phyloP scores from a whole-genome alignment of 35 echinoderm and acorn worm species.

The Acanthaster planci region DNA sequence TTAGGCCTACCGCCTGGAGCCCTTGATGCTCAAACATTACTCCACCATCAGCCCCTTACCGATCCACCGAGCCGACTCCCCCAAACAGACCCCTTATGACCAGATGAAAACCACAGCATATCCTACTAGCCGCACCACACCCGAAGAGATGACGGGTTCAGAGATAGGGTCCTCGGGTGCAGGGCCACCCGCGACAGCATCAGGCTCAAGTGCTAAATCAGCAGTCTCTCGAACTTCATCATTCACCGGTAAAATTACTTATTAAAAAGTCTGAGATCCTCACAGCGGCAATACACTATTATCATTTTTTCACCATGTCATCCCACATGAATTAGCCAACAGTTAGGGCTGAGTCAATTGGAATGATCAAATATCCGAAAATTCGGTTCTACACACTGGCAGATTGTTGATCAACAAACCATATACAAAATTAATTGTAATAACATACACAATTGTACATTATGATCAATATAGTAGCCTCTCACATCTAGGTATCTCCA shows the following conservation, averaged over 20 bases:
- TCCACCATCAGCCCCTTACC: conserved; percentile 64
- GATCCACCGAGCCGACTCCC: conserved; percentile 56
- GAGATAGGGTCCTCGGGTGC: not conserved
- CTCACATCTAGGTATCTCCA: too few relatives aligned
- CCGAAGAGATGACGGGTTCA: conserved; percentile 67
- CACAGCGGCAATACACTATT: too few relatives aligned
- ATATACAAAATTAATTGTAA: too few relatives aligned
- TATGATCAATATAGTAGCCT: too few relatives aligned
- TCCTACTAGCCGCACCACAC: conserved; percentile 38
- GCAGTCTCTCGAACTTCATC: not conserved
- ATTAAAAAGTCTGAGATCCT: too few relatives aligned
- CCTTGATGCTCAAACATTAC: conserved; percentile 94
- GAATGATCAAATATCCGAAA: too few relatives aligned
- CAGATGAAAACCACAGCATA: conserved; percentile 60
- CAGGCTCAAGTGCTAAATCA: conserved; percentile 23
- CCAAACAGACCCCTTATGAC: conserved; percentile 61
- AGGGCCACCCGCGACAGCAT: conserved; percentile 19
- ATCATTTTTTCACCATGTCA: too few relatives aligned
- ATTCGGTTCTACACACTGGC: too few relatives aligned
- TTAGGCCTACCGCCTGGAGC: conserved; percentile 94
- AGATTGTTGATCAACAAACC: too few relatives aligned
- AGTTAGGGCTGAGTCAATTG: too few relatives aligned
- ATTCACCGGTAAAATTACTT: not conserved
- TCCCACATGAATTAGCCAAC: too few relatives aligned
- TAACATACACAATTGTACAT: too few relatives aligned